A percentile compares a stretch with the other conserved stretches of the same genome.
Conservation (phyloP, 2,888 invertebrate species). For the Pristionchus fissidentatus region DNA sequence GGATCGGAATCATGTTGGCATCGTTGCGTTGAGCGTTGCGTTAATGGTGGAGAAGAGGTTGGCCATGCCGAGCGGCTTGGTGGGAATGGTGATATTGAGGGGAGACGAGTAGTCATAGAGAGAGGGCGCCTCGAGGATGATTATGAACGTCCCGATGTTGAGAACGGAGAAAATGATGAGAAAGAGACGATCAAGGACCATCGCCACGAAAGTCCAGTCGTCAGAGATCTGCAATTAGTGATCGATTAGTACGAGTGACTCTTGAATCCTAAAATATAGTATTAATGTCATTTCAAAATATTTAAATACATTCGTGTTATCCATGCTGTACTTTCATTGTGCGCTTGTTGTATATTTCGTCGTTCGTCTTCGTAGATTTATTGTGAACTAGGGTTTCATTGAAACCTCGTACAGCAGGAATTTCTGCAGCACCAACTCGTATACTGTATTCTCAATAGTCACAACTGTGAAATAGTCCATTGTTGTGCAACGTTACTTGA, state of each 20-base stretch:
- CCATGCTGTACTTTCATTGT: background rate
- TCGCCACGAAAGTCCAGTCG: constrained; percentile 75
- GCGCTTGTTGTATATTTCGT: no score
- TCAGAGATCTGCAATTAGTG: constrained; percentile 66
- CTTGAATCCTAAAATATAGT: no score
- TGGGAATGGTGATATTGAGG: constrained; percentile 72
- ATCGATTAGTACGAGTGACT: no score
- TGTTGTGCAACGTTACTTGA: no score
- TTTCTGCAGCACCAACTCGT: no score
- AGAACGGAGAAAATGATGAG: constrained; percentile 73
- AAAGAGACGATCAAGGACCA: constrained; percentile 74
- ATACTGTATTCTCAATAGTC: no score
- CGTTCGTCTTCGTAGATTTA: no score
- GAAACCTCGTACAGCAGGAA: no score
- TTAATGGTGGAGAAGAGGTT: constrained; percentile 61
- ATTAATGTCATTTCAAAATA: no score
- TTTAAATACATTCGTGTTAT: background rate
- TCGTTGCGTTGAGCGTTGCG: background rate
- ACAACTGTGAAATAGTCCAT: no score
- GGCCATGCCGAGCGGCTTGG: constrained; percentile 71
- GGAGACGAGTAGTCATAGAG: constrained; percentile 71
- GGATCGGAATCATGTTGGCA: no score
- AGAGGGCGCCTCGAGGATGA: constrained; percentile 74
- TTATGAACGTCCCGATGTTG: constrained; percentile 73
- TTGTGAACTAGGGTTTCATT: no score